Percentiles rank a stretch among this genome's conserved stretches.
phyloP scores from a whole-genome alignment of 2,113 vertebrate species.

The Leptocoma aspasia region DNA sequence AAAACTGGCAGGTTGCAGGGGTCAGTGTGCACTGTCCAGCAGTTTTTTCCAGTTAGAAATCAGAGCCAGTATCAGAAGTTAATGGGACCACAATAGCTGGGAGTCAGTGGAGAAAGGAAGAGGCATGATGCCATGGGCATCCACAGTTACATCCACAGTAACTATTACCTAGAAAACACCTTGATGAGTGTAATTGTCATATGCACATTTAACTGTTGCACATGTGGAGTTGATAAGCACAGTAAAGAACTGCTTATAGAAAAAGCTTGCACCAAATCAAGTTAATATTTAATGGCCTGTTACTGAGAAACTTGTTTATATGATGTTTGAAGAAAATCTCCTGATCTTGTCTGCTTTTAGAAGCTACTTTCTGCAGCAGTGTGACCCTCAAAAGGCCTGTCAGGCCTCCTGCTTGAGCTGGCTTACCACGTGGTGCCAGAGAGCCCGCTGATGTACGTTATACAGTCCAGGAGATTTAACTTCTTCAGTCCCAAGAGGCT shows the following conservation, averaged over 20 bases:
- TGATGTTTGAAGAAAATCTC: background rate
- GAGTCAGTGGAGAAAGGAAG: background rate
- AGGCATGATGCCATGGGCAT: background rate
- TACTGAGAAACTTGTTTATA: background rate
- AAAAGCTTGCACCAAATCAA: background rate
- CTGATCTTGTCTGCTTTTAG: background rate
- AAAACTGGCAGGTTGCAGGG: background rate
- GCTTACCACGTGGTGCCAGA: constrained; percentile 88
- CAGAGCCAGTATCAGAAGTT: background rate
- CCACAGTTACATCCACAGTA: background rate
- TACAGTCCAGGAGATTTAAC: constrained; percentile 77
- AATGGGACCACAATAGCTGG: background rate
- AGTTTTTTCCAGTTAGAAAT: background rate
- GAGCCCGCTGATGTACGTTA: constrained; percentile 80
- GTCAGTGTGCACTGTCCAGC: background rate
- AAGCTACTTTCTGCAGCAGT: background rate
- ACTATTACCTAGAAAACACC: background rate
- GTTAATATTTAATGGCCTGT: background rate
- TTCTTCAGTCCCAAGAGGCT: constrained; percentile 80
- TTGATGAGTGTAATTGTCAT: background rate
- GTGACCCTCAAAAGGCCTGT: background rate
- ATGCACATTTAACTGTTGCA: background rate
- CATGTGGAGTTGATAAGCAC: background rate
- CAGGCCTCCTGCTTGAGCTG: background rate
- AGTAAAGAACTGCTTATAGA: background rate